These are phyloP conservation scores for Pristis pectinata DNA, from an alignment of 2,797 vertebrate genomes.

Conservation along the genomic window DNA sequence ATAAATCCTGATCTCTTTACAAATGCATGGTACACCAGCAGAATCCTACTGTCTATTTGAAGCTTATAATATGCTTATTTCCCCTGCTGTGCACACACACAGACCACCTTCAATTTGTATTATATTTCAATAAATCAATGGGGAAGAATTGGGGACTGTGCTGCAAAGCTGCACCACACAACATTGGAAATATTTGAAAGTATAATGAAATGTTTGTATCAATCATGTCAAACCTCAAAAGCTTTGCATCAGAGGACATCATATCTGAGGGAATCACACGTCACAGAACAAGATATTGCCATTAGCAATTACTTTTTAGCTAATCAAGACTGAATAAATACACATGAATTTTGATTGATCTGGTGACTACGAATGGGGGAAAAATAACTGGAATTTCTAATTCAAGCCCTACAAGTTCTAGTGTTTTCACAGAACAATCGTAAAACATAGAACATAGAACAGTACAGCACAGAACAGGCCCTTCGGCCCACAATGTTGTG, in stretches of 20 bases:
- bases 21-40: neutral
- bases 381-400: neutral
- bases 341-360: neutral
- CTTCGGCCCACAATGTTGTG: too few relatives aligned
- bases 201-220: neutral
- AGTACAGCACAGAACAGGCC: too few relatives aligned
- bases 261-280: neutral
- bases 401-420: neutral
- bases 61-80: neutral
- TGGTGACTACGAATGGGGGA: neutral
- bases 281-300: neutral
- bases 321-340: neutral
- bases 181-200: neutral
- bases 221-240: neutral
- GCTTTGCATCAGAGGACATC: neutral
- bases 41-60: neutral
- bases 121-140: neutral
- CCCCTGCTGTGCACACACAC: neutral
- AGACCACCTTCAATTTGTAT: neutral
- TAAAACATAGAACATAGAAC: too few relatives aligned
- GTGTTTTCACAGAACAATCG: too few relatives aligned
- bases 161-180: neutral
- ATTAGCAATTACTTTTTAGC: neutral
- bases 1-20: neutral
- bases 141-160: neutral